These are phyloP conservation scores for Sterna hirundo DNA, from an alignment of 2,113 vertebrate genomes.

Conservation along the genomic window DNA sequence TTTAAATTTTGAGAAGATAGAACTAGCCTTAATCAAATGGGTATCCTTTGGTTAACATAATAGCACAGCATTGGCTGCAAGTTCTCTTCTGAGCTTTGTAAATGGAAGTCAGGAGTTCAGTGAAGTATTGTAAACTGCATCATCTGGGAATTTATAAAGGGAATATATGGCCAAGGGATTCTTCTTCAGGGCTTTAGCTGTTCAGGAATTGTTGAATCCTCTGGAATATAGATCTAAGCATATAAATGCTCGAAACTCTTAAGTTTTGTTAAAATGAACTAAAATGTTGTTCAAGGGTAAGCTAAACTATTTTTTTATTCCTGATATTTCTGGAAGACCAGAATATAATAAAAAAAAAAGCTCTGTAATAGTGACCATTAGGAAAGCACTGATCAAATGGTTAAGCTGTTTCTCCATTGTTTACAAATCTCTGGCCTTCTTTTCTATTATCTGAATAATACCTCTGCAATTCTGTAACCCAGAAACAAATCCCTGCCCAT, in stretches of 20 bases:
- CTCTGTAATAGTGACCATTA: background rate
- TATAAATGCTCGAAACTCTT: background rate
- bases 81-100: conserved; percentile 2
- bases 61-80: background rate
- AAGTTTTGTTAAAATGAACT: background rate
- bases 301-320: background rate
- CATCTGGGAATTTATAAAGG: conserved; percentile 18
- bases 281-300: background rate
- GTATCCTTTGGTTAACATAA: background rate
- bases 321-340: background rate
- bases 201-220: background rate
- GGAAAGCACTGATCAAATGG: background rate
- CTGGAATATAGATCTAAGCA: background rate
- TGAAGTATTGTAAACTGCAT: background rate
- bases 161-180: background rate
- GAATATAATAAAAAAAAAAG: background rate
- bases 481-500: conserved; percentile 27
- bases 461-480: background rate
- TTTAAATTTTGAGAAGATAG: background rate
- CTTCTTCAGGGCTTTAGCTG: conserved; percentile 9
- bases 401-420: background rate
- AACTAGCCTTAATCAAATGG: background rate
- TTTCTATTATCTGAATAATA: conserved; percentile 4
- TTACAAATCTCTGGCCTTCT: conserved; percentile 4
- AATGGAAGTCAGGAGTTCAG: conserved; percentile 2